Percentiles rank a stretch among this genome's conserved stretches.
Conservation (phyloP, 2,797 vertebrate genomes). For the Diglossa cyanea region DNA sequence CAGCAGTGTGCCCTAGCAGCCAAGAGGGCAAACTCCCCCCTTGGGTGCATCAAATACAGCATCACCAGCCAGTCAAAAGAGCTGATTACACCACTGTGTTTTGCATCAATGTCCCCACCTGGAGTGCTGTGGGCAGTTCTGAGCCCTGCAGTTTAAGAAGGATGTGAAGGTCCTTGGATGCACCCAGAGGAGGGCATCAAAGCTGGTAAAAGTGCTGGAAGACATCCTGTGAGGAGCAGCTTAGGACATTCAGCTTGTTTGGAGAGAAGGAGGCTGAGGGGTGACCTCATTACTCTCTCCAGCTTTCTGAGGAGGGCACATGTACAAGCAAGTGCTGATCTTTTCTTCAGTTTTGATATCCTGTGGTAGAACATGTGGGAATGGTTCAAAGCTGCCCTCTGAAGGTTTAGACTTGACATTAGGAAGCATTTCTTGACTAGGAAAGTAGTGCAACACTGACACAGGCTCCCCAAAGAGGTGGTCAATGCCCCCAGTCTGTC, state of each 20-base stretch:
- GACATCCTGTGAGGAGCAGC: fast-evolving
- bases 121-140: not conserved
- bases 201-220: not conserved
- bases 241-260: not conserved
- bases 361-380: not conserved
- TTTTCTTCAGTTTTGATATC: not conserved
- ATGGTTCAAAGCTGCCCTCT: not conserved
- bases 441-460: not conserved
- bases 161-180: not conserved
- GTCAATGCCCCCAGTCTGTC: not conserved
- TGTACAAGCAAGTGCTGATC: not conserved
- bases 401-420: not conserved
- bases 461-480: not conserved
- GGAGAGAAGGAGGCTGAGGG: not conserved
- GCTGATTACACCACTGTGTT: not conserved
- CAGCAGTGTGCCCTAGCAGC: not conserved
- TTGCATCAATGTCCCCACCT: not conserved
- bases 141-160: not conserved
- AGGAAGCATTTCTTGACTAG: not conserved
- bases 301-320: not conserved
- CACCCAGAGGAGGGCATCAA: not conserved
- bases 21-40: not conserved
- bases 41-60: not conserved
- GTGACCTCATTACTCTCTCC: not conserved
- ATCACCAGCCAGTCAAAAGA: not conserved